Evolutionary conservation across 2,113 vertebrate species (phyloP).

Genomic region (Nycticebus coucang): DNA sequence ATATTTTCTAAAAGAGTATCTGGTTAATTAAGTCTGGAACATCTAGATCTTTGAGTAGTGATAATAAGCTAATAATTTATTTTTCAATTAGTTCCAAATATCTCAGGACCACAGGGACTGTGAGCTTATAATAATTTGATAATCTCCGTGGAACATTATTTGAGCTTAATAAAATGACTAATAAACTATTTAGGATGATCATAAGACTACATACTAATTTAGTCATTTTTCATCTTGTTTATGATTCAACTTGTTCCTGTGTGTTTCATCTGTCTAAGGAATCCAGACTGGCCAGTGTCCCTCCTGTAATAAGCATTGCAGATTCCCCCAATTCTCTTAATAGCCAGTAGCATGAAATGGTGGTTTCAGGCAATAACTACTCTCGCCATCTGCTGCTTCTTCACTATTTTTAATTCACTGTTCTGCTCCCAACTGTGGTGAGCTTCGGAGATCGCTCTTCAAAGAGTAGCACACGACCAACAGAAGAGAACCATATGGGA

Average conservation of each 20-base stretch:
- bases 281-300: not conserved
- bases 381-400: constrained; percentile 15
- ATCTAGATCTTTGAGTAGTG: not conserved
- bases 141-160: constrained; percentile 56
- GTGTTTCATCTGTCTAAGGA: constrained; percentile 20
- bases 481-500: not conserved
- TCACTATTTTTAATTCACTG: not conserved
- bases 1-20: not conserved
- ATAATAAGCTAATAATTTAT: constrained; percentile 27
- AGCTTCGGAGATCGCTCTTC: not conserved
- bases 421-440: not conserved
- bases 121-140: constrained; percentile 33
- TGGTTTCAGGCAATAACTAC: constrained; percentile 41
- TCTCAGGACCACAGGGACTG: not conserved
- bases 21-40: constrained; percentile 14
- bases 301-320: not conserved
- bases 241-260: not conserved
- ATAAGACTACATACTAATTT: constrained; percentile 64
- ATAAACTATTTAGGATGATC: constrained; percentile 51
- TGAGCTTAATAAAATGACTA: constrained; percentile 72
- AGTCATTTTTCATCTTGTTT: constrained; percentile 61
- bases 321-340: constrained; percentile 48
- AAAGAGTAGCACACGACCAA: not conserved
- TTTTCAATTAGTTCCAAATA: constrained; percentile 70
- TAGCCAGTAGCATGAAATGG: constrained; percentile 4